Conservation (phyloP, 2,888 invertebrate genomes). For the Hyposoter dolosus region DNA sequence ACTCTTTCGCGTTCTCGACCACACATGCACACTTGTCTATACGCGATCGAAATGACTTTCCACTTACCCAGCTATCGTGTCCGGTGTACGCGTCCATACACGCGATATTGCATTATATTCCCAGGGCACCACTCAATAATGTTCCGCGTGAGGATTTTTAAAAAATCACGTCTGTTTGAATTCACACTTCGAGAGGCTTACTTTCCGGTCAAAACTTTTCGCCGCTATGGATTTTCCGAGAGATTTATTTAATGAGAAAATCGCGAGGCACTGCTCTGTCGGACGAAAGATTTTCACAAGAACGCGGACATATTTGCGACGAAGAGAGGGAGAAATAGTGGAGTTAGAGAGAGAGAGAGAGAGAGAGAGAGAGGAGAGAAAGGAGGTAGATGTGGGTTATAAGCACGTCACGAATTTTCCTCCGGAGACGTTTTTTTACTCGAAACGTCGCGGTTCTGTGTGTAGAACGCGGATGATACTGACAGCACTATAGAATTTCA, state of each 20-base stretch:
- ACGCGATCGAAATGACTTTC: conserved; percentile 67
- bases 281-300: conserved; percentile 64
- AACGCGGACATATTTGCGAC: conserved; percentile 71
- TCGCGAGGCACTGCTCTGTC: conserved; percentile 18
- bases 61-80: conserved; percentile 78
- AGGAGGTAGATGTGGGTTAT: conserved; percentile 76
- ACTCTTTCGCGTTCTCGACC: background rate
- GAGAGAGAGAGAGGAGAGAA: conserved; percentile 51
- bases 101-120: conserved; percentile 76
- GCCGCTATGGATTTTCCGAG: background rate
- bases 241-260: conserved; percentile 22
- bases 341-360: conserved; percentile 49
- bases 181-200: background rate
- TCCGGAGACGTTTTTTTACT: conserved; percentile 71
- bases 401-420: conserved; percentile 80
- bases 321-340: conserved; percentile 33
- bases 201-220: background rate
- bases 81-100: conserved; percentile 73
- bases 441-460: conserved; percentile 42
- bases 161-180: conserved; percentile 9
- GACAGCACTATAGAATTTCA: conserved; percentile 66
- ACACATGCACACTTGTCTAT: conserved; percentile 9
- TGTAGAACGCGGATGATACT: conserved; percentile 46
- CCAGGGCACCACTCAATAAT: conserved; percentile 47
- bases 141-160: background rate